These are phyloP conservation scores for Prosopocoilus inquinatus DNA, from an alignment of 2,888 invertebrate genomes.

Conservation along the genomic window DNA sequence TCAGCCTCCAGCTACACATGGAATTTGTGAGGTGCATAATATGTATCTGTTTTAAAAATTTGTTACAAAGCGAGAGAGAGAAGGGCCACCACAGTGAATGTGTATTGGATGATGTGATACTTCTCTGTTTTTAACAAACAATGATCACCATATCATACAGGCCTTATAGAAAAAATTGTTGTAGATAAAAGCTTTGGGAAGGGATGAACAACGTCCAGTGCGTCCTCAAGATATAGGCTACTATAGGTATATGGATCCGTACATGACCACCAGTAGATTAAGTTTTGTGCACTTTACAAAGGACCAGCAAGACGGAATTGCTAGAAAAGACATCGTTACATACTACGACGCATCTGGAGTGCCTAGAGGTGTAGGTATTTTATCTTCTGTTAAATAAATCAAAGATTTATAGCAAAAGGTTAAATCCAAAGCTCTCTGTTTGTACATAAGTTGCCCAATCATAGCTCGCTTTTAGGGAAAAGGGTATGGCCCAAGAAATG, in stretches of 20 bases:
- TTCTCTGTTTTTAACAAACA: background rate
- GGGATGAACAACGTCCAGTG: constrained; percentile 47
- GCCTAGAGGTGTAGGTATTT: constrained; percentile 31
- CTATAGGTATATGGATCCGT: constrained; percentile 48
- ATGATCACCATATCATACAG: too few relatives aligned
- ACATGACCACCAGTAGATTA: constrained; percentile 44
- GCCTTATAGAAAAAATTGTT: constrained; percentile 2
- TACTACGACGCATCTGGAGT: constrained; percentile 43
- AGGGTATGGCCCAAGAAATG: constrained; percentile 34
- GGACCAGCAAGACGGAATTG: constrained; percentile 39
- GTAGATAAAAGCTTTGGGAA: constrained; percentile 41
- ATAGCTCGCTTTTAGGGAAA: constrained; percentile 31
- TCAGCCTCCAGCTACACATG: constrained; percentile 34
- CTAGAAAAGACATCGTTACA: constrained; percentile 46
- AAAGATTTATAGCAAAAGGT: too few relatives aligned
- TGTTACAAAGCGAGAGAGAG: too few relatives aligned
- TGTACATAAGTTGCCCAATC: too few relatives aligned
- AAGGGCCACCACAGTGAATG: too few relatives aligned
- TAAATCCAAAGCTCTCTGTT: too few relatives aligned
- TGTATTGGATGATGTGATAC: background rate
- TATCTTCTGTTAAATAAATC: background rate
- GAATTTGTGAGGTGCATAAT: constrained; percentile 36
- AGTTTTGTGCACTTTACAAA: constrained; percentile 40
- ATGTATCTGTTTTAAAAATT: too few relatives aligned
- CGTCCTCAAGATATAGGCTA: constrained; percentile 42